Evolutionary conservation across 2,113 vertebrate species (phyloP), one percentile per base, ranked within the genome.

Genomic region (Nycticryphes semicollaris): DNA sequence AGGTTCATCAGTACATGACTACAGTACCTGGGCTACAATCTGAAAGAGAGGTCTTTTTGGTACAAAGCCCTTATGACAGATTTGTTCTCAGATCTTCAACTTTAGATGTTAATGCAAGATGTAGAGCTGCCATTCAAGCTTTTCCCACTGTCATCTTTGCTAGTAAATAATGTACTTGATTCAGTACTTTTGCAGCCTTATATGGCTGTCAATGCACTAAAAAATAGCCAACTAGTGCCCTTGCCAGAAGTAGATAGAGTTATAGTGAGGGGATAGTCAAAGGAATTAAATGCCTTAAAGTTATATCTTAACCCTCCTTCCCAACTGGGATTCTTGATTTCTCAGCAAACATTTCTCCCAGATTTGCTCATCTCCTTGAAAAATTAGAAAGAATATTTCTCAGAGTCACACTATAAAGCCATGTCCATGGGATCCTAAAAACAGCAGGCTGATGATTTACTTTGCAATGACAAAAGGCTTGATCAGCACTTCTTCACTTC

Each of bases 81-180:
- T 77, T 62, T 93, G 24, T 62, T 82, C 53, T 78, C 51, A 78
- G 43, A 79, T 82, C 23, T 83, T 82, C 23, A 2, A 62, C 59
- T 69, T 86, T 23, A 77, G 41, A 35, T 19, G 14, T 39, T 41
- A 89, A 62, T 63, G 57, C 20, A 84, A 31, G n/a, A 62, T 0
- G 4, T 3, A 69, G 23, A 80, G 75, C 21, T 85, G 45, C n/a
- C 63, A 53, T 64, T 90, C 59, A 76, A 59, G 63, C 6, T 88
- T 86, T 93, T 79, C 39, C 41, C 60, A 50, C 68, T 74, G 59
- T 45, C 63, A 69, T 81, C 24, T 88, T 76, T 85, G 24, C 30
- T 92, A 74, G 63, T 86, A 90, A 96, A 96, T 77, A 86, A 84
- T 37, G 16, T 50, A 57, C 59, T 77, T 59, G 67, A 63, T 80